A percentile compares a stretch with the other conserved stretches of the same genome.
phyloP scores from a whole-genome alignment of 2,888 invertebrate species.

The Agrochola circellaris region DNA sequence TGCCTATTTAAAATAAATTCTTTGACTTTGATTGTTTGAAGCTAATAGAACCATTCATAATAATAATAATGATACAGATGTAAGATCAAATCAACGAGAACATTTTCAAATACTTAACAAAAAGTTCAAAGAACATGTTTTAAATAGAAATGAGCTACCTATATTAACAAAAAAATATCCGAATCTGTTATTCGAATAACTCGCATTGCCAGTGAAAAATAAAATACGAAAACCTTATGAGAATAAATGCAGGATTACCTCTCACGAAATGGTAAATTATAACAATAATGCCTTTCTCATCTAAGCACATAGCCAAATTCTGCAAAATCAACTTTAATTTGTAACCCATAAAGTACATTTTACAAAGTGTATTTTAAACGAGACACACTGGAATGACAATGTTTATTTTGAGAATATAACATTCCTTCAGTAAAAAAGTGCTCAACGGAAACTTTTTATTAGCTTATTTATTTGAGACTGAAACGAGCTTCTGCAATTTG shows the following conservation, averaged over 20 bases:
- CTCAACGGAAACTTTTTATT: slow-evolving; percentile 62
- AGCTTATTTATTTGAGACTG: slow-evolving; percentile 64
- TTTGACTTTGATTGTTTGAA: no score
- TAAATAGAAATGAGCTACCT: slow-evolving; percentile 8
- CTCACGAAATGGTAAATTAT: slow-evolving; percentile 38
- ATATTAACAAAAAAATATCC: not conserved
- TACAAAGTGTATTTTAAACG: slow-evolving; percentile 23
- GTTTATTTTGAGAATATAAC: slow-evolving; percentile 53
- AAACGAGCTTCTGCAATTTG: slow-evolving; percentile 60
- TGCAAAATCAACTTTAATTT: slow-evolving; percentile 20
- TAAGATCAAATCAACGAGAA: not conserved
- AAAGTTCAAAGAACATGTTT: not conserved
- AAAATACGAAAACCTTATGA: slow-evolving; percentile 22
- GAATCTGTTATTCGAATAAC: slow-evolving; percentile 17
- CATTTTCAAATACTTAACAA: not conserved
- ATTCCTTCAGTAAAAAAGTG: slow-evolving; percentile 56
- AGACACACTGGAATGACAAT: slow-evolving; percentile 41
- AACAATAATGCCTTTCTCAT: slow-evolving; percentile 21
- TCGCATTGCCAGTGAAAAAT: slow-evolving; percentile 19
- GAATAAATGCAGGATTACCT: slow-evolving; percentile 31
- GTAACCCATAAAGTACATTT: slow-evolving; percentile 22
- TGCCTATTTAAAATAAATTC: no score
- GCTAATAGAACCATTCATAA: not conserved
- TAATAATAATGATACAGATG: no score
- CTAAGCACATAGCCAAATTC: not conserved